Evolutionary conservation across 2,888 invertebrate species (phyloP).

Genomic region (Allophyes oxyacanthae): DNA sequence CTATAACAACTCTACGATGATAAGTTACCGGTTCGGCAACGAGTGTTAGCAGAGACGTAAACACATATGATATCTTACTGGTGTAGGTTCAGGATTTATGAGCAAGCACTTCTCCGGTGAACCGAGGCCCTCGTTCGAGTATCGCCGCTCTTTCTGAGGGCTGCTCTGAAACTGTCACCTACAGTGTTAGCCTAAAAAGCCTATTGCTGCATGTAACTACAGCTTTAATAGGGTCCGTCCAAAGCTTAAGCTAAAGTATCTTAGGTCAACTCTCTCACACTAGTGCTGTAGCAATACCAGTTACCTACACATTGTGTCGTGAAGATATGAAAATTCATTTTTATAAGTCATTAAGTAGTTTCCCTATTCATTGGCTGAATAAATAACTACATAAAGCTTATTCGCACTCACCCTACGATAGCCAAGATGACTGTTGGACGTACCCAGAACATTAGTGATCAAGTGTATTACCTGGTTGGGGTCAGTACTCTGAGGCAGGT

Average conservation of each 20-base stretch:
- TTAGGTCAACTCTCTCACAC: slow-evolving; percentile 18
- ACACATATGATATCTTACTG: slow-evolving; percentile 79
- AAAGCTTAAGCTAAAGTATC: slow-evolving; percentile 42
- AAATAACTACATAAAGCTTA: slow-evolving; percentile 13
- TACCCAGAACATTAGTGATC: slow-evolving; percentile 58
- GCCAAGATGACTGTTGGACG: slow-evolving; percentile 60
- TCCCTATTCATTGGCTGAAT: slow-evolving; percentile 5
- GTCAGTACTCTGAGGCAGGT: slow-evolving; percentile 77
- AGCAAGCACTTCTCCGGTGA: slow-evolving; percentile 88
- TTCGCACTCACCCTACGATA: slow-evolving; percentile 25
- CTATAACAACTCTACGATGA: slow-evolving; percentile 35
- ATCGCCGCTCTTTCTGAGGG: slow-evolving; percentile 84
- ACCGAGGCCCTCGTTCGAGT: slow-evolving; percentile 82
- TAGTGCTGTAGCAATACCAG: slow-evolving; percentile 37
- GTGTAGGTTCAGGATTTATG: slow-evolving; percentile 86
- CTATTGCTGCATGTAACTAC: slow-evolving; percentile 48
- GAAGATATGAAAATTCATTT: slow-evolving; percentile 9
- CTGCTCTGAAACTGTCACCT: slow-evolving; percentile 86
- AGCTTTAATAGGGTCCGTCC: slow-evolving; percentile 53
- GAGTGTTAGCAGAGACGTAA: slow-evolving; percentile 44
- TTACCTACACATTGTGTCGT: slow-evolving; percentile 23
- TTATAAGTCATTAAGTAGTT: slow-evolving; percentile 6
- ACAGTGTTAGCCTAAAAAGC: slow-evolving; percentile 74
- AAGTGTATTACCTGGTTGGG: slow-evolving; percentile 76
- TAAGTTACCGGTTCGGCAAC: slow-evolving; percentile 21